Evolutionary conservation across 2,797 vertebrate genomes (phyloP), one percentile per base, ranked within the genome.

Genomic region (Lacerta viridis): DNA sequence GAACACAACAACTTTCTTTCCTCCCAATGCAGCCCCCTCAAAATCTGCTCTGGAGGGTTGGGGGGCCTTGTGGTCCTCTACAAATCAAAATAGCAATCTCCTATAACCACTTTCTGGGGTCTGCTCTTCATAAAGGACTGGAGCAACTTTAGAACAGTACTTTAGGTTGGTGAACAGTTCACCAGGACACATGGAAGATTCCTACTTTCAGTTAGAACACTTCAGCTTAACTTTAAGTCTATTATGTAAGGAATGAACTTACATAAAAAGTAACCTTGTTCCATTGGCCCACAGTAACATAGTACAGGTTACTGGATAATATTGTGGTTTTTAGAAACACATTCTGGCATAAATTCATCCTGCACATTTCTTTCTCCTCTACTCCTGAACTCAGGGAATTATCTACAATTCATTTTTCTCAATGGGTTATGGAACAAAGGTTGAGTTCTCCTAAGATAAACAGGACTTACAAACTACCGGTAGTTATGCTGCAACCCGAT

Each of bases 361-460:
- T 95, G 95, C 93, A 96, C 95, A 96, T 92, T 97, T 97, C 96
- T 96, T 96, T 96, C 96, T 96, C 96, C 96, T 96, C 95, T 90
- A 94, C 94, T 96, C 96, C 95, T 93, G 94, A 87, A 94, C 87
- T 92, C 95, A 96, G 96, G 96, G 96, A 96, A 93, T 96, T 92
- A 96, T 95, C 87, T 91, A 95, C 88, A 90, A 93, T 94, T 93
- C 94, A 88, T 92, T 93, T 95, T 95, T 91, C 90, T 72, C 84
- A 94, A 85, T 90, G 94, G 93, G 92, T 93, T 95, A 93, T 78
- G 43, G 94, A 91, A 20, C 27, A 55, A 88, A 91, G 74, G 87
- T 93, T 41, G 1, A 86, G 25, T 6, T 75, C 7, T 75, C 75
- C 75, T 39, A 61, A 85, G 55, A 61, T 17, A 84, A 84, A 39